Evolutionary conservation across 2,888 invertebrate species (phyloP).

Genomic region (Dasysyrphus tricinctus): DNA sequence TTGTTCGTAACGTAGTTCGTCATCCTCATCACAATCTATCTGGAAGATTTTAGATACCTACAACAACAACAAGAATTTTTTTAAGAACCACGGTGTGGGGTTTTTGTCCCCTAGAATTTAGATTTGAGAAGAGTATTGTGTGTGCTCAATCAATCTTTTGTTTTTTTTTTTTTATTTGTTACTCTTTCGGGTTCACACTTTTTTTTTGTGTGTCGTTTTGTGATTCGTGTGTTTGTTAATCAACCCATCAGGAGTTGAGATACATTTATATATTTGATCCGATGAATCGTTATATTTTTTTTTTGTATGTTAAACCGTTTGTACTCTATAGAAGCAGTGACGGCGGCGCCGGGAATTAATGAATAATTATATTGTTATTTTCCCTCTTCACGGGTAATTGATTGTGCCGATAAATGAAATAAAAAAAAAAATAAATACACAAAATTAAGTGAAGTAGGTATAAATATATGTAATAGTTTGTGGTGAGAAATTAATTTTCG

Average conservation of each 20-base stretch:
- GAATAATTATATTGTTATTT: constrained; percentile 61
- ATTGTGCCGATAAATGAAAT: constrained; percentile 68
- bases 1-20: not conserved
- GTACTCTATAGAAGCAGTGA: constrained; percentile 8
- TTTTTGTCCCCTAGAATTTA: constrained; percentile 38
- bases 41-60: constrained; percentile 36
- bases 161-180: constrained; percentile 16
- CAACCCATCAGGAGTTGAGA: constrained; percentile 68
- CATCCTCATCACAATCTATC: constrained; percentile 28
- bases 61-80: constrained; percentile 16
- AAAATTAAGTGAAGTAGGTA: constrained; percentile 20
- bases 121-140: constrained; percentile 28
- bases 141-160: constrained; percentile 64
- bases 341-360: constrained; percentile 68
- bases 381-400: constrained; percentile 63
- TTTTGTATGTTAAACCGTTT: constrained; percentile 13
- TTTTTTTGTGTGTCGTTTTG: constrained; percentile 48
- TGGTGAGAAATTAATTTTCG: constrained; percentile 32
- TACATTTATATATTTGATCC: constrained; percentile 43
- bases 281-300: constrained; percentile 27
- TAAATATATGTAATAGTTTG: no score
- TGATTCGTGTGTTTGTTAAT: constrained; percentile 64
- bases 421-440: constrained; percentile 5
- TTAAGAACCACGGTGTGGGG: constrained; percentile 35
- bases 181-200: constrained; percentile 40